Conservation (phyloP, 2,888 invertebrate genomes). For the Apomyelois bistriatella region DNA sequence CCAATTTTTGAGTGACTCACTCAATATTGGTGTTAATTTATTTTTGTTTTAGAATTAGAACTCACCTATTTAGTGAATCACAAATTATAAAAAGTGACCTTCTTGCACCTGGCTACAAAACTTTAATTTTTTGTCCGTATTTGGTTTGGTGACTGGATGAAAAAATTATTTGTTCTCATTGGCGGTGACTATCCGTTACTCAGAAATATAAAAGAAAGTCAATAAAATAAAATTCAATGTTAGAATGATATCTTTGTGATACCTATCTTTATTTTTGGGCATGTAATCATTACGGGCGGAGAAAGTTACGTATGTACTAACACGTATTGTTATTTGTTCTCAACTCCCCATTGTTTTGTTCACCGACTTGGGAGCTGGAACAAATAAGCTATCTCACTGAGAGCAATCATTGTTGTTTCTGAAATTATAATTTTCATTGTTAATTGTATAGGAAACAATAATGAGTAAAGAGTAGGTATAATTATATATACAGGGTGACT, state of each 20-base stretch:
- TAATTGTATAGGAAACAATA: not conserved
- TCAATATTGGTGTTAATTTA: too few relatives aligned
- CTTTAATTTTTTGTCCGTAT: too few relatives aligned
- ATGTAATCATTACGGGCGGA: conserved; percentile 21
- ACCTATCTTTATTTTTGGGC: conserved; percentile 6
- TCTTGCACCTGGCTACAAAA: too few relatives aligned
- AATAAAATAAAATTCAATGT: not conserved
- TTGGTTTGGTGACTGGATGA: too few relatives aligned
- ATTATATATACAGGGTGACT: too few relatives aligned
- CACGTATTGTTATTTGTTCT: conserved; percentile 55
- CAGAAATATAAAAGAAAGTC: not conserved
- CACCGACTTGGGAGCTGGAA: conserved; percentile 47
- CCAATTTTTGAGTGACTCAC: too few relatives aligned
- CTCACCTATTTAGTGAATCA: too few relatives aligned
- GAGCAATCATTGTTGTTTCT: not conserved
- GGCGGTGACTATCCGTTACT: too few relatives aligned
- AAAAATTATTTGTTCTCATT: too few relatives aligned
- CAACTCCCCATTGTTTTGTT: conserved; percentile 53
- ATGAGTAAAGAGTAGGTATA: too few relatives aligned
- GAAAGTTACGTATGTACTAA: conserved; percentile 46
- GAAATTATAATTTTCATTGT: conserved; percentile 2
- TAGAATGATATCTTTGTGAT: conserved; percentile 1
- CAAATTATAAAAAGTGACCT: too few relatives aligned
- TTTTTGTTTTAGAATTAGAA: too few relatives aligned
- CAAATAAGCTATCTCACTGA: conserved; percentile 5